These are phyloP conservation scores for Illadopsis cleaveri DNA, from an alignment of 2,113 vertebrate genomes.

Conservation along the genomic window DNA sequence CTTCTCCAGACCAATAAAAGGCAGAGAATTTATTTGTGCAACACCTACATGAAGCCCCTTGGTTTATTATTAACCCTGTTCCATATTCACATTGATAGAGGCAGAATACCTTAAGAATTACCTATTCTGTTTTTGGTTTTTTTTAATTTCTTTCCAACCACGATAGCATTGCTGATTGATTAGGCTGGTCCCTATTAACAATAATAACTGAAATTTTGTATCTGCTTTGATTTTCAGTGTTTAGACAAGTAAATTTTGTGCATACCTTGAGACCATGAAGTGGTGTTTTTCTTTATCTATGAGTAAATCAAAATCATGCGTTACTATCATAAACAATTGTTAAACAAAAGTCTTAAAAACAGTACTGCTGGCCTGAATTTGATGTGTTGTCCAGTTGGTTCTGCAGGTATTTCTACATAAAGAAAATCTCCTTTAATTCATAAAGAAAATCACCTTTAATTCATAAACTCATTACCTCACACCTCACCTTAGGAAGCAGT, in stretches of 20 bases:
- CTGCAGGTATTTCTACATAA: neutral
- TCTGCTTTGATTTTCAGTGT: neutral
- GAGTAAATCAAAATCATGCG: neutral
- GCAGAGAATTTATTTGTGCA: neutral
- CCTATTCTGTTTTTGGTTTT: neutral
- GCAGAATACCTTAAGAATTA: neutral
- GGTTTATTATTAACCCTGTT: neutral
- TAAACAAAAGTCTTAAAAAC: neutral
- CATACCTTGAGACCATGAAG: neutral
- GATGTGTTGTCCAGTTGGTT: neutral
- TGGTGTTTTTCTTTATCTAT: neutral
- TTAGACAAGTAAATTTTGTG: neutral
- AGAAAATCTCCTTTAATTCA: neutral
- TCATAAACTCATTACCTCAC: neutral
- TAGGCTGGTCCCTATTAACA: neutral
- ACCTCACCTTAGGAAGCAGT: neutral
- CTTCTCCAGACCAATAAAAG: neutral
- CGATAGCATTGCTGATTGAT: neutral
- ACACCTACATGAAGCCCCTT: neutral
- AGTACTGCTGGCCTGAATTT: neutral
- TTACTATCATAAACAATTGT: neutral
- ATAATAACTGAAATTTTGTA: neutral
- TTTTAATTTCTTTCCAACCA: neutral
- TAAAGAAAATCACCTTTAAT: neutral
- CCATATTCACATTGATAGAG: neutral